A percentile compares a stretch with the other conserved stretches of the same genome.
These are phyloP conservation scores for Acanthurus leucopareius DNA, from an alignment of 2,797 vertebrate species.

Conservation along the genomic window DNA sequence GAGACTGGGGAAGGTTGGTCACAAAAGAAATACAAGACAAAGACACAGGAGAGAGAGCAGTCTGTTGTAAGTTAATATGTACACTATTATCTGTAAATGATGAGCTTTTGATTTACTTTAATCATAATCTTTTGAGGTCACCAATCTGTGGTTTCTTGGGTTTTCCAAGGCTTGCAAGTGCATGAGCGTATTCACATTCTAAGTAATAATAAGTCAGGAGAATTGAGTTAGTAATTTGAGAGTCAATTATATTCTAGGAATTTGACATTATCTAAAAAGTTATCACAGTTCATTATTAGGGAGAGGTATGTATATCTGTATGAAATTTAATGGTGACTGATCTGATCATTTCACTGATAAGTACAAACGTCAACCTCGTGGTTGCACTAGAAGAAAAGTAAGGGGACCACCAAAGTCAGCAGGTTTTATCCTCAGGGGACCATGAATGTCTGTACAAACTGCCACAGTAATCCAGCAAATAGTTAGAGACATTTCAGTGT, in stretches of 20 bases:
- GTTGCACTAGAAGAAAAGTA: not conserved
- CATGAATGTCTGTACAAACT: not conserved
- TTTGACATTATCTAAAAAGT: not conserved
- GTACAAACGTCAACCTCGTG: not conserved
- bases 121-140: too few relatives aligned
- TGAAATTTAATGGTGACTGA: not conserved
- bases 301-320: not conserved
- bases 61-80: not conserved
- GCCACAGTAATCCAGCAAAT: not conserved
- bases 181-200: too few relatives aligned
- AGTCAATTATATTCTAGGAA: too few relatives aligned
- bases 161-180: too few relatives aligned
- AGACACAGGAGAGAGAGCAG: not conserved
- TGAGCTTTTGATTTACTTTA: too few relatives aligned
- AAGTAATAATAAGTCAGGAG: too few relatives aligned
- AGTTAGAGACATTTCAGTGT: conserved; percentile 2
- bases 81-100: too few relatives aligned
- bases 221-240: too few relatives aligned
- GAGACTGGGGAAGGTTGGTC: conserved; percentile 33
- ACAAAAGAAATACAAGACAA: conserved; percentile 1
- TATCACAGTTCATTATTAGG: not conserved
- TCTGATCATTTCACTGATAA: not conserved
- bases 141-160: too few relatives aligned
- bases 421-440: too few relatives aligned
- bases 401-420: not conserved